phyloP scores from a whole-genome alignment of 2,888 invertebrate species.

The Charanyca ferruginea region DNA sequence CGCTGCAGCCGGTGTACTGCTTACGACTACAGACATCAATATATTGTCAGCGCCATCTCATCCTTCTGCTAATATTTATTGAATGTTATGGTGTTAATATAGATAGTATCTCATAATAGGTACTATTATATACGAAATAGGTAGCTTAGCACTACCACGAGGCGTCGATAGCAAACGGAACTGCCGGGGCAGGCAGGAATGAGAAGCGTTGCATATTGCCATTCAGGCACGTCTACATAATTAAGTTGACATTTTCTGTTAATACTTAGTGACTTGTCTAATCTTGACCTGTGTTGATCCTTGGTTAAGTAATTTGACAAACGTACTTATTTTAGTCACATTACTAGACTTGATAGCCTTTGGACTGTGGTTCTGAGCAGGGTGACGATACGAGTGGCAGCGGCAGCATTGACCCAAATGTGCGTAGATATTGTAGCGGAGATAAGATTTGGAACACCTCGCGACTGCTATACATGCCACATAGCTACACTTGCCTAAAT shows the following conservation, averaged over 20 bases:
- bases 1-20: too few relatives aligned
- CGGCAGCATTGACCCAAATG: conserved; percentile 51
- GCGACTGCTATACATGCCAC: background rate
- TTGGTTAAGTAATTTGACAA: background rate
- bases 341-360: background rate
- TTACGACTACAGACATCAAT: too few relatives aligned
- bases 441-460: conserved; percentile 33
- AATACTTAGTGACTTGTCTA: background rate
- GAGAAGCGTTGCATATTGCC: background rate
- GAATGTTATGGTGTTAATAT: too few relatives aligned
- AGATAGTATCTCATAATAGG: too few relatives aligned
- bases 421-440: conserved; percentile 11
- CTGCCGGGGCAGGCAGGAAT: background rate
- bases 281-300: background rate
- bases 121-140: too few relatives aligned
- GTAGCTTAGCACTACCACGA: too few relatives aligned
- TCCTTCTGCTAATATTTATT: too few relatives aligned
- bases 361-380: conserved; percentile 9
- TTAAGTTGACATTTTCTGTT: background rate
- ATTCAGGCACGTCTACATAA: background rate
- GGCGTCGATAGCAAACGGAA: background rate
- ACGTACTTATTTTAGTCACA: too few relatives aligned
- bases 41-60: too few relatives aligned
- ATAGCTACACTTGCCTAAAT: background rate
- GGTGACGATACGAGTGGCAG: conserved; percentile 3